These are phyloP conservation scores for Platysternon megacephalum DNA, from an alignment of 2,113 vertebrate species.

Conservation along the genomic window DNA sequence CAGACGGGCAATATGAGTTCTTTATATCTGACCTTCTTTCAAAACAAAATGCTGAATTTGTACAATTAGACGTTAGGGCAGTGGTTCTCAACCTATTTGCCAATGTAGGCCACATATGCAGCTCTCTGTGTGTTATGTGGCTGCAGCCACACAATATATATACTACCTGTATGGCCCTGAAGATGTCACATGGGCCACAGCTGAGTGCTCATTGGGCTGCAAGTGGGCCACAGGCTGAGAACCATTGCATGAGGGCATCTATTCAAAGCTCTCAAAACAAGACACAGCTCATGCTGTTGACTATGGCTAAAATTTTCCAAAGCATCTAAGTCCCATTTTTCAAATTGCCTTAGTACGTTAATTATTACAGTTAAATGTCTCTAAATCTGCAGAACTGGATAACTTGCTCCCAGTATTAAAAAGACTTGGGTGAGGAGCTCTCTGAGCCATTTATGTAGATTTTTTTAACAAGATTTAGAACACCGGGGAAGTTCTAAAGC, in stretches of 20 bases:
- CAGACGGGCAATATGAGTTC: not conserved
- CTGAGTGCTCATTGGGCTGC: no score
- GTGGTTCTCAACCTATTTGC: no score
- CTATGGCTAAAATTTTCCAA: not conserved
- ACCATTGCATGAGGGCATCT: not conserved
- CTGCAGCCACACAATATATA: no score
- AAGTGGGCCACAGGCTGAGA: no score
- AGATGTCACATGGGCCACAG: no score
- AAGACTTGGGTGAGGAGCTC: not conserved
- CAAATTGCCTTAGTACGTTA: not conserved
- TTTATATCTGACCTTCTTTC: not conserved
- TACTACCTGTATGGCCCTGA: no score
- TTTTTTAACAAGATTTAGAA: not conserved
- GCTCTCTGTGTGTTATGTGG: no score
- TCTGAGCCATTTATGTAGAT: not conserved
- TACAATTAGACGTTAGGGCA: not conserved
- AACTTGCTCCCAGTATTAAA: not conserved
- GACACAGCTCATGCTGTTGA: not conserved
- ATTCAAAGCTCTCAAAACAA: not conserved
- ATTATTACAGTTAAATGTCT: not conserved
- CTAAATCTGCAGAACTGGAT: not conserved
- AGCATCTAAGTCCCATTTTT: not conserved
- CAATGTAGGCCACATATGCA: no score
- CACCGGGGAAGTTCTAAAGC: not conserved
- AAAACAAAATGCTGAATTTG: not conserved